Conservation (phyloP, 2,113 vertebrate genomes). For the Pionites leucogaster region DNA sequence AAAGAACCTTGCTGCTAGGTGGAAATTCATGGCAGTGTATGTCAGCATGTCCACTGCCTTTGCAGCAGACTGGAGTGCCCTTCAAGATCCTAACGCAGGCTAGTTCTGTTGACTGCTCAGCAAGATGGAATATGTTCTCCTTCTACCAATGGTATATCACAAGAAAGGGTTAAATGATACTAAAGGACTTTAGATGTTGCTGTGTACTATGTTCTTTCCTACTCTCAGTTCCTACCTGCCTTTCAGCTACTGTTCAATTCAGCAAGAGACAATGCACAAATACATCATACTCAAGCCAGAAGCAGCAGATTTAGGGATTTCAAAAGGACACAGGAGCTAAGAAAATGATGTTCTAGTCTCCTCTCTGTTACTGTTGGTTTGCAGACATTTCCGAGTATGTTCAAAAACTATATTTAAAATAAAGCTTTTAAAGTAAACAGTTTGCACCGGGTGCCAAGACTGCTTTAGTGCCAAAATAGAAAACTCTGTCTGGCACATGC, state of each 20-base stretch:
- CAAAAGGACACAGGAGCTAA: background rate
- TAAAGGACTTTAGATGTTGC: background rate
- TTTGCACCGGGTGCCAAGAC: background rate
- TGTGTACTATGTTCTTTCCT: background rate
- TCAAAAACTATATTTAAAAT: slow-evolving; percentile 53
- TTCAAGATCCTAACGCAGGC: background rate
- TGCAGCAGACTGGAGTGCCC: background rate
- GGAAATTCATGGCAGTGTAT: slow-evolving; percentile 34
- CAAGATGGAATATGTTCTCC: background rate
- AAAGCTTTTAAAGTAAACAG: slow-evolving; percentile 60
- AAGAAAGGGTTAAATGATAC: slow-evolving; percentile 4
- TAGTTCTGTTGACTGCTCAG: background rate
- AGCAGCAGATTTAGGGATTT: background rate
- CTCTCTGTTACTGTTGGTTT: background rate
- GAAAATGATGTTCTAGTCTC: background rate
- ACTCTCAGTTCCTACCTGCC: background rate
- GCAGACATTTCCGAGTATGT: slow-evolving; percentile 15
- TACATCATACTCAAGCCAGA: background rate
- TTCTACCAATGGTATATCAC: background rate
- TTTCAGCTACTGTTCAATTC: background rate
- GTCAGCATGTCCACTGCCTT: background rate
- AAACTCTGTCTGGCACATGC: slow-evolving; percentile 44
- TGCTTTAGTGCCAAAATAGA: slow-evolving; percentile 25
- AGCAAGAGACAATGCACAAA: background rate
- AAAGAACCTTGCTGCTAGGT: slow-evolving; percentile 16